Evolutionary conservation across 2,888 invertebrate genomes (phyloP).

Genomic region (Arge pagana): DNA sequence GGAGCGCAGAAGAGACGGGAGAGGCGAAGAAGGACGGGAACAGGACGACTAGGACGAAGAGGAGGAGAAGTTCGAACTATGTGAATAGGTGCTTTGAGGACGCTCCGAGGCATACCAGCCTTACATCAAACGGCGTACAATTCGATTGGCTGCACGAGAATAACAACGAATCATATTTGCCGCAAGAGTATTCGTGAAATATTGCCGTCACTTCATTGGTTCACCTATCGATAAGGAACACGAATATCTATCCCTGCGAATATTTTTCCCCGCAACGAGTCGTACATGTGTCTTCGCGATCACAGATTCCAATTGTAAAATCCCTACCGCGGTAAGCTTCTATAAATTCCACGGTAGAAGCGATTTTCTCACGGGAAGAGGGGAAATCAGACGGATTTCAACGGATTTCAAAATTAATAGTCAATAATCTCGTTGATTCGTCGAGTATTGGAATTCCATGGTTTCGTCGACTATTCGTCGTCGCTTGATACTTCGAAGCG

Average conservation of each 20-base stretch:
- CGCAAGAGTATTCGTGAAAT: slow-evolving; percentile 7
- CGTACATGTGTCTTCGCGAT: background rate
- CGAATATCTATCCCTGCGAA: background rate
- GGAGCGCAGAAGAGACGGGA: too few relatives aligned
- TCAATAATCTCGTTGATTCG: too few relatives aligned
- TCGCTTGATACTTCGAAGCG: too few relatives aligned
- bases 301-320: too few relatives aligned
- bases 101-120: slow-evolving; percentile 1
- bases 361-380: too few relatives aligned
- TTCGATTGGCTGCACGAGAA: slow-evolving; percentile 11
- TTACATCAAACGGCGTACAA: slow-evolving; percentile 11
- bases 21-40: background rate
- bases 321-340: too few relatives aligned
- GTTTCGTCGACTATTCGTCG: too few relatives aligned
- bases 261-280: slow-evolving; percentile 11
- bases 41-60: background rate
- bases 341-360: too few relatives aligned
- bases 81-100: background rate
- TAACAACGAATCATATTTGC: slow-evolving; percentile 17
- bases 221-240: slow-evolving; percentile 14
- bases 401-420: too few relatives aligned
- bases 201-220: slow-evolving; percentile 19
- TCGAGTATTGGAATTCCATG: too few relatives aligned
- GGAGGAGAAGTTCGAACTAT: slow-evolving; percentile 4
- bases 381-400: too few relatives aligned